Evolutionary conservation across 1,140 invertebrate genomes (phyloP), one percentile per base, ranked within the genome.

Genomic region (Penaeus chinensis): DNA sequence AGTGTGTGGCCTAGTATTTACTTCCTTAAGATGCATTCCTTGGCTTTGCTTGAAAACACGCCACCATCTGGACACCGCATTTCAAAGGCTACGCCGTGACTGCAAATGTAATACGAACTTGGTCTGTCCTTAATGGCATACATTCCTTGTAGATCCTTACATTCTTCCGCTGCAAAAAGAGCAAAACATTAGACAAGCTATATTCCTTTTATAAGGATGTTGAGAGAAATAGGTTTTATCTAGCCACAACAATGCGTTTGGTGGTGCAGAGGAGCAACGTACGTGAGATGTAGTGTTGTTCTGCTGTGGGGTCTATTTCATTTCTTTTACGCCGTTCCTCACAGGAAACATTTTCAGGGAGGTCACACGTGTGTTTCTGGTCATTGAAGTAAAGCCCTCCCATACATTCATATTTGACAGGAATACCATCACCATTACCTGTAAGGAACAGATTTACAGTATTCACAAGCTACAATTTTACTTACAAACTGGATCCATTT

Each of bases 311-410:
- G n/a, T 16, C 18, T 37, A 62, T 37, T 69, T 63, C 24, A 24
- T 16, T 80, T 13, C 62, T 80, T 42, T 79, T 62, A 11, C 77
- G 61, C 10, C 85, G 78, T n/a, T 82, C 63, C 22, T 54, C 78
- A 74, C 85, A 87, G 5, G 42, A 60, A 22, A 87, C 85, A n/a
- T 87, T 87, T 18, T 87, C 79, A 22, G 85, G 85, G 37, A 71
- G 65, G 54, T 87, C 85, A 82, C 85, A 87, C 2, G 78, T 69
- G 47, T 87, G 77, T 19, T 69, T 87, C 16, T 82, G 42, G n/a
- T 87, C 85, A 24, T 87, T 87, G 32, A 81, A 87, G 78, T 62
- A 81, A 24, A 87, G 85, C 1, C 85, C 85, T 71, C 85, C 85
- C 8, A 19, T n/a, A 82, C 85, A 87, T 18, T 87, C 85, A 42